Evolutionary conservation across 1,140 invertebrate species (phyloP).

Genomic region (Scaptomyza graminum): DNA sequence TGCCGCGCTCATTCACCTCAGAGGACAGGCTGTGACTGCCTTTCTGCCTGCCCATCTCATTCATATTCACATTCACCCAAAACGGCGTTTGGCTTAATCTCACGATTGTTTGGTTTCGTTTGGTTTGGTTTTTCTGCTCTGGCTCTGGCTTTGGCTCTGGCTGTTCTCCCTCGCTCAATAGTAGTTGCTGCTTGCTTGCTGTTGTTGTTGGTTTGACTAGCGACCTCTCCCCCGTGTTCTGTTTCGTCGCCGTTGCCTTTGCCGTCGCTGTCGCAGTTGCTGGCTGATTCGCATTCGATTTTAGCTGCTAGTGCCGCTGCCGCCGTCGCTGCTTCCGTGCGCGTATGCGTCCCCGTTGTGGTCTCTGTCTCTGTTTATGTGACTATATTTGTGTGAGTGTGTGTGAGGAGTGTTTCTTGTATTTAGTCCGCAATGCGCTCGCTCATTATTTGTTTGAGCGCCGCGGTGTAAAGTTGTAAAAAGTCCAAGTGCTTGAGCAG

Average conservation of each 20-base stretch:
- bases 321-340: conserved; percentile 48
- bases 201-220: conserved; percentile 43
- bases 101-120: conserved; percentile 78
- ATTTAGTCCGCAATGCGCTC: conserved; percentile 81
- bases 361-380: conserved; percentile 40
- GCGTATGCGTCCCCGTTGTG: conserved; percentile 60
- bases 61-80: conserved; percentile 83
- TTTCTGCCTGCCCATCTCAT: conserved; percentile 72
- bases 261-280: conserved; percentile 31
- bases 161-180: conserved; percentile 60
- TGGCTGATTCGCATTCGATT: conserved; percentile 78
- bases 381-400: conserved; percentile 45
- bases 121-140: conserved; percentile 66
- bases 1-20: conserved; percentile 69
- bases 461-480: conserved; percentile 84
- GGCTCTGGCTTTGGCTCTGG: conserved; percentile 40
- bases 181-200: conserved; percentile 48
- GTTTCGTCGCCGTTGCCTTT: conserved; percentile 26
- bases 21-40: conserved; percentile 53
- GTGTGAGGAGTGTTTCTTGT: conserved; percentile 78
- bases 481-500: conserved; percentile 74
- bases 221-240: conserved; percentile 64
- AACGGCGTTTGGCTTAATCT: conserved; percentile 82
- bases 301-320: conserved; percentile 64
- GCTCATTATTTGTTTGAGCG: conserved; percentile 84